phyloP scores from a whole-genome alignment of 2,888 invertebrate genomes.

The Callinectes sapidus region DNA sequence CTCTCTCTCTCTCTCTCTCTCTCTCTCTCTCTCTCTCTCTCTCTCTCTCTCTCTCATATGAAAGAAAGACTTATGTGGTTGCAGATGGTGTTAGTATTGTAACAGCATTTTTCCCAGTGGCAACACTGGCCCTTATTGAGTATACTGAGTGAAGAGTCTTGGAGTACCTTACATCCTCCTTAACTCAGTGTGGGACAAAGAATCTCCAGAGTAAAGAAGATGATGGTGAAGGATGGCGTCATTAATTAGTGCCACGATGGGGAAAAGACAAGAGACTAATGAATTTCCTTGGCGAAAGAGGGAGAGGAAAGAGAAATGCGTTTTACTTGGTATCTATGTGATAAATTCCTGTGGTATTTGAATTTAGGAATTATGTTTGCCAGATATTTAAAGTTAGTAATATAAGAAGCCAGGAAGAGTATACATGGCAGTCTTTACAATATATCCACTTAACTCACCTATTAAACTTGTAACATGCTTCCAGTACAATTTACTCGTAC shows the following conservation, averaged over 20 bases:
- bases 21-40: neutral
- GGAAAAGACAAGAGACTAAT: neutral
- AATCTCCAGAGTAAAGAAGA: neutral
- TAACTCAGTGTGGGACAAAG: neutral
- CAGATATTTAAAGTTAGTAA: neutral
- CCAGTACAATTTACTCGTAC: no score
- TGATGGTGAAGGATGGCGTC: neutral
- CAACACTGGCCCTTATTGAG: neutral
- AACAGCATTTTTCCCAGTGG: neutral
- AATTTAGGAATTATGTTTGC: neutral
- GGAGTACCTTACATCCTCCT: neutral
- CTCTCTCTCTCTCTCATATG: neutral
- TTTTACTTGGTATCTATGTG: neutral
- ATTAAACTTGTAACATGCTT: no score
- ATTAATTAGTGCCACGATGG: neutral
- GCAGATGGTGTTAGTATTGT: neutral
- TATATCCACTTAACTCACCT: no score
- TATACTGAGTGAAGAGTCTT: neutral
- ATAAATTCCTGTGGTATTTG: neutral
- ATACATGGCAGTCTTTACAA: no score
- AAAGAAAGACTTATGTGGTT: neutral
- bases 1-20: neutral
- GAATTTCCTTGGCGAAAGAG: neutral
- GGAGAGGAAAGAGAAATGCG: neutral
- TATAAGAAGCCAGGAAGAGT: neutral